These are phyloP conservation scores for Notolabrus celidotus DNA, from an alignment of 2,797 vertebrate genomes.

Conservation along the genomic window DNA sequence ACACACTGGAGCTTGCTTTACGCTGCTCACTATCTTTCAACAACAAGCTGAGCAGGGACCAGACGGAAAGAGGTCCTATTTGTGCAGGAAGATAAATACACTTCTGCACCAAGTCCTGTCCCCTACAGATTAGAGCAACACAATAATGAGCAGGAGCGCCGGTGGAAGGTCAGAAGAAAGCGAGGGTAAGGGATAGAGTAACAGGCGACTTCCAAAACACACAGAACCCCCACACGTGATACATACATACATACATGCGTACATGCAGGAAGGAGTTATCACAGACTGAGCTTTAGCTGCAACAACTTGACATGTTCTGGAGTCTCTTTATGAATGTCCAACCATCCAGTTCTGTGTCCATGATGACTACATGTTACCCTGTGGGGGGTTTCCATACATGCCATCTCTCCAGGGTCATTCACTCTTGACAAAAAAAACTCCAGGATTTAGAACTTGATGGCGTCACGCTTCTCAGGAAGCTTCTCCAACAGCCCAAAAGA, in stretches of 20 bases:
- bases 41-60: constrained; percentile 85
- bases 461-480: constrained; percentile 45
- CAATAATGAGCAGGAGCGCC: constrained; percentile 79
- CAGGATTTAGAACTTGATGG: constrained; percentile 44
- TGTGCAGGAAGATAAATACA: constrained; percentile 87
- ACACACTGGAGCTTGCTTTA: constrained; percentile 61
- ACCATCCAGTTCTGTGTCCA: not conserved
- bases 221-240: constrained; percentile 34
- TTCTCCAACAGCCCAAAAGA: constrained; percentile 4
- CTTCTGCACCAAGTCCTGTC: constrained; percentile 81
- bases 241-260: constrained; percentile 32
- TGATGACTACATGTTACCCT: constrained; percentile 13
- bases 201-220: constrained; percentile 69
- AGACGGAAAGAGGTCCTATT: constrained; percentile 87
- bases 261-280: constrained; percentile 42
- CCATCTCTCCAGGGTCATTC: constrained; percentile 31
- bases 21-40: constrained; percentile 86
- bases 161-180: constrained; percentile 80
- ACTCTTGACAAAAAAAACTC: constrained; percentile 45
- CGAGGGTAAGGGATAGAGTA: constrained; percentile 76
- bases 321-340: constrained; percentile 4
- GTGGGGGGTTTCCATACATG: constrained; percentile 10
- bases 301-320: constrained; percentile 13
- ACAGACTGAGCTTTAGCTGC: constrained; percentile 44
- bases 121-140: constrained; percentile 83